Evolutionary conservation across 2,888 invertebrate genomes (phyloP).

Genomic region (Cheiracanthium punctorium): DNA sequence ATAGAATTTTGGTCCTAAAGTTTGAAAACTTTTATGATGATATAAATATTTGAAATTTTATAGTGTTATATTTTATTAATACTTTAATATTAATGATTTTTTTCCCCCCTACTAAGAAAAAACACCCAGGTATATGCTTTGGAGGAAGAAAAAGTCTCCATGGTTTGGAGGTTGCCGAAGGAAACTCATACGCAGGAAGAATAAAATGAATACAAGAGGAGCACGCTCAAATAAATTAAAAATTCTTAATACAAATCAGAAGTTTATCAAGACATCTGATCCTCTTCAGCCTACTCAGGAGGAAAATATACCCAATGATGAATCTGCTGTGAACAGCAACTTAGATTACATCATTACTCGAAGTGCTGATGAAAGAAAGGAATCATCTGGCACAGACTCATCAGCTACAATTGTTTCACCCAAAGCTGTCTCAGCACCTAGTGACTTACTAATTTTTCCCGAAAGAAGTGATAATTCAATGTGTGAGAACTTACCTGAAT

Average conservation of each 20-base stretch:
- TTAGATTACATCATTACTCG: constrained; percentile 37
- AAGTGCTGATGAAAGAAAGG: constrained; percentile 43
- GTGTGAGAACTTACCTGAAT: neutral
- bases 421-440: constrained; percentile 13
- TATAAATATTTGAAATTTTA: too few relatives aligned
- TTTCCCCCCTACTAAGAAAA: too few relatives aligned
- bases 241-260: constrained; percentile 38
- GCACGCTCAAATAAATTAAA: constrained; percentile 40
- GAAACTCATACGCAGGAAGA: constrained; percentile 50
- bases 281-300: constrained; percentile 59
- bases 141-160: constrained; percentile 55
- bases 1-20: too few relatives aligned
- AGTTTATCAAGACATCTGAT: constrained; percentile 60
- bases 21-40: too few relatives aligned
- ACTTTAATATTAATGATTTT: too few relatives aligned
- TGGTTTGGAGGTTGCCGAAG: constrained; percentile 53
- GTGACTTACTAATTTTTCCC: neutral
- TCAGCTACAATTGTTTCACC: constrained; percentile 51
- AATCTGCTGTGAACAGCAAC: constrained; percentile 19
- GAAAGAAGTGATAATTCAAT: constrained; percentile 35
- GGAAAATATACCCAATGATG: constrained; percentile 33
- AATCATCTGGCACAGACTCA: constrained; percentile 51
- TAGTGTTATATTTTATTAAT: too few relatives aligned
- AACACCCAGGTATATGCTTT: constrained; percentile 52
- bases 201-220: constrained; percentile 2